A percentile compares a stretch with the other conserved stretches of the same genome.
These are phyloP conservation scores for Gephyroberyx darwinii DNA, from an alignment of 2,797 vertebrate genomes.

Conservation along the genomic window DNA sequence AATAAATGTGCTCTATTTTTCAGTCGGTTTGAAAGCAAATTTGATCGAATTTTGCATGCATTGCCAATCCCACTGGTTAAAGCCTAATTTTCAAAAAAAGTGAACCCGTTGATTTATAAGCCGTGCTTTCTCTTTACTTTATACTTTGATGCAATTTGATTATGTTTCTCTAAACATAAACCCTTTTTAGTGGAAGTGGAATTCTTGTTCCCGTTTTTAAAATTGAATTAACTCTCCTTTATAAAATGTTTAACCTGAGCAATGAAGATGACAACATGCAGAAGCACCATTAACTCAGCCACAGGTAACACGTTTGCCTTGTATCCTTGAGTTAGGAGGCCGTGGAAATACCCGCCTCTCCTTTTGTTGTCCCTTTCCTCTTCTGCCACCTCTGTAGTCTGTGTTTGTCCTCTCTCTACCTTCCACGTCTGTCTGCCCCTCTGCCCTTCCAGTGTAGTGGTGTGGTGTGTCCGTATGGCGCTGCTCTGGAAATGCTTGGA, in stretches of 20 bases:
- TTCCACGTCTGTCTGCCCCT: not conserved
- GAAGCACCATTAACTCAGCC: not conserved
- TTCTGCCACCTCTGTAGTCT: not conserved
- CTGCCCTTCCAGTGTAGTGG: conserved; percentile 24
- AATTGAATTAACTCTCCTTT: conserved; percentile 44
- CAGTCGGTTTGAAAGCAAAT: conserved; percentile 83
- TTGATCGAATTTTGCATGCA: conserved; percentile 77
- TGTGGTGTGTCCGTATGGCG: conserved; percentile 53
- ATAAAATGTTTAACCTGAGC: conserved; percentile 13
- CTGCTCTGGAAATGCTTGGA: conserved; percentile 53
- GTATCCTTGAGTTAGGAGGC: not conserved
- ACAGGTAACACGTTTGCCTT: not conserved
- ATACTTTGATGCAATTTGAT: conserved; percentile 61
- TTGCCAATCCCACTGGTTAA: conserved; percentile 70
- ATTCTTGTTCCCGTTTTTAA: conserved; percentile 47
- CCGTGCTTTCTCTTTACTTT: conserved; percentile 57
- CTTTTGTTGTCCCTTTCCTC: not conserved
- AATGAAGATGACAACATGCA: not conserved
- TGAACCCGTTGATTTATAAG: conserved; percentile 63
- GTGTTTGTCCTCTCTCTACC: conserved; percentile 34
- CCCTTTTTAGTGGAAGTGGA: conserved; percentile 31
- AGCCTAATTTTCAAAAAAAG: conserved; percentile 53
- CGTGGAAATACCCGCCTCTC: not conserved
- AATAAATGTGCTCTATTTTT: conserved; percentile 83
- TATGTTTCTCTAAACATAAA: conserved; percentile 46